Evolutionary conservation across 2,888 invertebrate species (phyloP), one percentile per base, ranked within the genome.

Genomic region (Caenorhabditis virilis): DNA sequence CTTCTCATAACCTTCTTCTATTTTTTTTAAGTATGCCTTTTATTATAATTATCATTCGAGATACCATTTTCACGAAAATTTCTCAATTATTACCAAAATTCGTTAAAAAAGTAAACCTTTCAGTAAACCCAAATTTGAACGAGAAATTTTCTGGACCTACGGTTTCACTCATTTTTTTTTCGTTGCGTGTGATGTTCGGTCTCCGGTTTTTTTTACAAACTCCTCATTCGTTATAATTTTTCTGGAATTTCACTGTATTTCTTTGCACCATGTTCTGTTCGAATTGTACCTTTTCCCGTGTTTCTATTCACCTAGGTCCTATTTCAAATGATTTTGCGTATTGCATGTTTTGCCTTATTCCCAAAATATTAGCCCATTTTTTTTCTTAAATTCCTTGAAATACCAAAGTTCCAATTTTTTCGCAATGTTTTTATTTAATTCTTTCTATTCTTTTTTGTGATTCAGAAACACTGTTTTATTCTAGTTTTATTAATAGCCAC

Each of bases 131-230:
- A n/a, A n/a, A n/a, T n/a, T n/a, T n/a, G n/a, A n/a, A n/a, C n/a
- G n/a, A n/a, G n/a, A 45, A 51, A 50, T 45, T 39, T 20, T 9
- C 36, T 23, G 45, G 61, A 42, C 20, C 33, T 63, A 63, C 63
- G 63, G 63, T 57, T 63, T 49, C 15, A 7, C 38, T 18, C 38
- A 18, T 6, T 18, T 7, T 15, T 15, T 42, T 45, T 22, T 27
- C 11, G 36, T 42, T 53, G 63, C 63, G 63, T 57, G 63, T 63
- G 53, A 49, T 53, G 52, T 57, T 57, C 57, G 63, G 63, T 63
- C 63, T 63, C 57, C 57, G 53, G 53, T 57, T 63, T 63, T 57
- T 49, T 35, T 27, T 46, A 36, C 53, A n/a, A n/a, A n/a, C n/a
- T n/a, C n/a, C n/a, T n/a, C n/a, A n/a, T n/a, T n/a, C n/a, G n/a